phyloP scores from a whole-genome alignment of 1,140 invertebrate genomes.

The Palaemon carinicauda region DNA sequence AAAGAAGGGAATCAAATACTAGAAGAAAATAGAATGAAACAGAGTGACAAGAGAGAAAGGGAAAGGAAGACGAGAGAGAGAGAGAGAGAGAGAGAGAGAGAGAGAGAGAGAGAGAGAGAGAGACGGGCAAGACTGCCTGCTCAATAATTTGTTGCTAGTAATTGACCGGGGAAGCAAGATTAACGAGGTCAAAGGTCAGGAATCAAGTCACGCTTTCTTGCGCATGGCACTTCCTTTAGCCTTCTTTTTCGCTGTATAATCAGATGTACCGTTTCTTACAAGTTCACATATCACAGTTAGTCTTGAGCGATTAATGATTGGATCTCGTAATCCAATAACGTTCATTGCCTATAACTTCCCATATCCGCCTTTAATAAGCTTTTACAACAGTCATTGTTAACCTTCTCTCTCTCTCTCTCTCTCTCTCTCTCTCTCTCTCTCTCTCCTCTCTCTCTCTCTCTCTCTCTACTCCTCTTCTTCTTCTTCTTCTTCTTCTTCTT shows the following conservation, averaged over 20 bases:
- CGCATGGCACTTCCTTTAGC: too few species aligned
- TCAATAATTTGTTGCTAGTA: too few species aligned
- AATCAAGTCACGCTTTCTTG: neutral
- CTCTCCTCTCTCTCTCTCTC: slow-evolving; percentile 21
- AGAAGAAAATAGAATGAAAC: neutral
- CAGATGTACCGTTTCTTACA: too few species aligned
- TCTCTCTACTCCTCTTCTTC: neutral
- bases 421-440: slow-evolving; percentile 29
- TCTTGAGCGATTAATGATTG: too few species aligned
- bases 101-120: neutral
- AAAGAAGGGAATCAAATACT: neutral
- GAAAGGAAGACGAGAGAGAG: neutral
- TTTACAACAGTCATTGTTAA: too few species aligned
- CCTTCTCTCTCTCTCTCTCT: slow-evolving; percentile 16
- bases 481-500: slow-evolving; percentile 9
- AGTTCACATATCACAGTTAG: too few species aligned
- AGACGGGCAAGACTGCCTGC: neutral
- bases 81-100: neutral
- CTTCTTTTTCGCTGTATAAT: too few species aligned
- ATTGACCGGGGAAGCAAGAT: neutral
- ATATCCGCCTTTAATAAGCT: neutral
- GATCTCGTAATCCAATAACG: too few species aligned
- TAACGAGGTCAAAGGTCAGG: neutral
- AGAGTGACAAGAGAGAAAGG: neutral
- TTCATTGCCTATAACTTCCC: neutral